A percentile compares a stretch with the other conserved stretches of the same genome.
phyloP scores from a whole-genome alignment of 2,888 invertebrate species.

The Euplagia quadripunctaria region DNA sequence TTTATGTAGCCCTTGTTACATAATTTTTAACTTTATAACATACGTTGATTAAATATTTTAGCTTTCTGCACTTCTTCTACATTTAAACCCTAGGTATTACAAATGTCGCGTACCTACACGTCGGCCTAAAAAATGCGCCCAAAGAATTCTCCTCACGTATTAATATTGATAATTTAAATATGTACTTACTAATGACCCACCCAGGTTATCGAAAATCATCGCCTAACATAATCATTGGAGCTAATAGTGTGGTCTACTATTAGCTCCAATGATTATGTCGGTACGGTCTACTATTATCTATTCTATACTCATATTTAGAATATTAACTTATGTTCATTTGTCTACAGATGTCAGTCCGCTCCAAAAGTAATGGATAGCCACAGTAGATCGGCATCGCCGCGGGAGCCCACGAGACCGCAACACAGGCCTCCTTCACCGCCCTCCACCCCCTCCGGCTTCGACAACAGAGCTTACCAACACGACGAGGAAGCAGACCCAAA shows the following conservation, averaged over 20 bases:
- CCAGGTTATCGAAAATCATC: conserved; percentile 36
- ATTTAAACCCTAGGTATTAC: no score
- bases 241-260: no score
- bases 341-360: conserved; percentile 84
- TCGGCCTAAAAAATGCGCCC: no score
- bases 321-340: conserved; percentile 30
- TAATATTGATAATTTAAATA: neutral
- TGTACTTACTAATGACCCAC: conserved; percentile 44
- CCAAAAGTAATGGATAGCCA: conserved; percentile 84
- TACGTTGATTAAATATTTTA: no score
- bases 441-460: conserved; percentile 73
- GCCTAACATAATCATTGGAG: conserved; percentile 16
- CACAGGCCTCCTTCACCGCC: conserved; percentile 81
- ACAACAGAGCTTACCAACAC: conserved; percentile 82
- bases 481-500: conserved; percentile 80
- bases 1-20: no score
- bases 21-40: no score
- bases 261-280: no score
- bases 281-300: neutral
- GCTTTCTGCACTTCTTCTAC: no score
- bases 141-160: no score
- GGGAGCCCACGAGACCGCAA: conserved; percentile 83
- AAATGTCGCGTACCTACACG: no score
- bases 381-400: conserved; percentile 85
- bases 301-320: neutral